Percentiles rank a stretch among this genome's conserved stretches.
Evolutionary conservation across 2,113 vertebrate genomes (phyloP).

Genomic region (Percina caprodes): DNA sequence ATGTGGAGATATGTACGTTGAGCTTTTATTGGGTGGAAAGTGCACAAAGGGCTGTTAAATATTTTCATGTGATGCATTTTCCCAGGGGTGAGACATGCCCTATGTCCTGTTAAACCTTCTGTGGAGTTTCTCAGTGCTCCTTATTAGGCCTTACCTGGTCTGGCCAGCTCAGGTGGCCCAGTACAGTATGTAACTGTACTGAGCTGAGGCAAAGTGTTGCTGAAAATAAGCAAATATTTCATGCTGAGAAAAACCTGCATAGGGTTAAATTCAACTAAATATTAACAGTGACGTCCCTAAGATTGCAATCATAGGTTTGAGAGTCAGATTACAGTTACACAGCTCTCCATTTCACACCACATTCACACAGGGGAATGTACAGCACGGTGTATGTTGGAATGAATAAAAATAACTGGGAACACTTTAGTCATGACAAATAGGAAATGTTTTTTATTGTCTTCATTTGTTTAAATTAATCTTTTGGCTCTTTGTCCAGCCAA

Average conservation of each 20-base stretch:
- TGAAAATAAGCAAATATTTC: not conserved
- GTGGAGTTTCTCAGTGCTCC: not conserved
- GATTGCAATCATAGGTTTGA: not conserved
- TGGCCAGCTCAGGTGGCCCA: not conserved
- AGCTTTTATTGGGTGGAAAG: too few relatives aligned
- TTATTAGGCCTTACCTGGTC: not conserved
- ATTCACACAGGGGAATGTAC: constrained; percentile 17
- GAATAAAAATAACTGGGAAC: constrained; percentile 12
- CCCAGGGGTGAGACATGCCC: too few relatives aligned
- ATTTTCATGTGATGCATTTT: too few relatives aligned
- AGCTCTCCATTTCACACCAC: constrained; percentile 11
- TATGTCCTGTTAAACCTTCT: not conserved
- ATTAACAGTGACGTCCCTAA: not conserved
- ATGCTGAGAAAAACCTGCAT: not conserved
- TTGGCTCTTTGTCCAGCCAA: not conserved
- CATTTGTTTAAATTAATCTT: not conserved
- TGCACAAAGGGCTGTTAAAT: too few relatives aligned
- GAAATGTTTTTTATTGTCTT: not conserved
- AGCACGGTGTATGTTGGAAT: not conserved
- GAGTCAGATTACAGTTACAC: not conserved
- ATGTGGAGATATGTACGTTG: too few relatives aligned
- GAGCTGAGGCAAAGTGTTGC: not conserved
- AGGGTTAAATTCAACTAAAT: not conserved
- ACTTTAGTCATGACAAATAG: not conserved
- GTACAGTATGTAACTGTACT: not conserved